Evolutionary conservation across 2,888 invertebrate genomes (phyloP).

Genomic region (Xylota sylvarum): DNA sequence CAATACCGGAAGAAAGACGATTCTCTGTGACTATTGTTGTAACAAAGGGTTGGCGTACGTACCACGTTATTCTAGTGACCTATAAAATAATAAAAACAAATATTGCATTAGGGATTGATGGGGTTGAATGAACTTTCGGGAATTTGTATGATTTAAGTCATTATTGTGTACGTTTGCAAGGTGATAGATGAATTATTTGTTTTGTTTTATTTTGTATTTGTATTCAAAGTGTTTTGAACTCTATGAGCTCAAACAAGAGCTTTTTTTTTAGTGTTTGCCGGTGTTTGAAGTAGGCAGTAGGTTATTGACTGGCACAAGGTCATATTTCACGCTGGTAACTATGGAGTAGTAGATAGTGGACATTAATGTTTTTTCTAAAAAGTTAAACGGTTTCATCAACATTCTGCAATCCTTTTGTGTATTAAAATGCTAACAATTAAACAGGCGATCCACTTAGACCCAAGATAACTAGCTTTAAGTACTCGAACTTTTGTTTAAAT

Average conservation of each 20-base stretch:
- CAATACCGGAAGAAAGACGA: constrained; percentile 24
- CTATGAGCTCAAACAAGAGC: background rate
- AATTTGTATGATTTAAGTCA: background rate
- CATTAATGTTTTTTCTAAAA: too few relatives aligned
- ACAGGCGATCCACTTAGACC: too few relatives aligned
- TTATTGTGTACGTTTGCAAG: constrained; percentile 50
- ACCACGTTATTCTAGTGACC: constrained; percentile 49
- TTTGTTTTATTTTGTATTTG: constrained; percentile 13
- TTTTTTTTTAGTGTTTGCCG: constrained; percentile 2
- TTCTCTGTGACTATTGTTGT: background rate
- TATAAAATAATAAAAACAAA: constrained; percentile 50
- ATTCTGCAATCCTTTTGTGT: too few relatives aligned
- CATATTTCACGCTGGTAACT: constrained; percentile 7
- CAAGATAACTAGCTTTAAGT: too few relatives aligned
- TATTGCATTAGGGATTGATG: constrained; percentile 42
- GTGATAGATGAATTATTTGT: constrained; percentile 18
- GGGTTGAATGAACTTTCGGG: constrained; percentile 56
- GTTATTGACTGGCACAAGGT: constrained; percentile 47
- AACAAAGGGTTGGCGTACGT: constrained; percentile 46
- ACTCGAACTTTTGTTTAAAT: too few relatives aligned
- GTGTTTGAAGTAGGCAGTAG: constrained; percentile 5
- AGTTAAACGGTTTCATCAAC: too few relatives aligned
- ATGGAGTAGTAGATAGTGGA: too few relatives aligned
- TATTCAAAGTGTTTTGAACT: constrained; percentile 39
- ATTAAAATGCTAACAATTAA: too few relatives aligned